Percentiles rank a stretch among this genome's conserved stretches.
phyloP scores from a whole-genome alignment of 92 coral and sea anemone species.

The Phenganax subtilis region DNA sequence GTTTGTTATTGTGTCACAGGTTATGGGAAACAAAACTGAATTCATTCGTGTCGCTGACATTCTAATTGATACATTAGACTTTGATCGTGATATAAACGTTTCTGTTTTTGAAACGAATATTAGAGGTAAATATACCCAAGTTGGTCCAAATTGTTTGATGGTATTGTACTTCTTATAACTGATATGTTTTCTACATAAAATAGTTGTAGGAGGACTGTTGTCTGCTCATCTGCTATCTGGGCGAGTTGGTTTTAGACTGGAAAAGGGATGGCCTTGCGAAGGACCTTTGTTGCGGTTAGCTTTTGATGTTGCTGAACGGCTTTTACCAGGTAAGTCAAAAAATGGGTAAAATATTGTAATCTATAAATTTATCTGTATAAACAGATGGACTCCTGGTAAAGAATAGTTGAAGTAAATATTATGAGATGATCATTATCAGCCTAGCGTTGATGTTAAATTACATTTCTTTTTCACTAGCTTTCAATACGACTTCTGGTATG shows the following conservation, averaged over 20 bases:
- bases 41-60: constrained; percentile 71
- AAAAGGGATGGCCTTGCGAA: constrained; percentile 89
- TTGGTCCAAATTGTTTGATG: background rate
- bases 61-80: constrained; percentile 64
- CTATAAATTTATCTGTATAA: background rate
- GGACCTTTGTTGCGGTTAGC: constrained; percentile 88
- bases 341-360: background rate
- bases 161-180: background rate
- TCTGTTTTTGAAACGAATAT: constrained; percentile 98
- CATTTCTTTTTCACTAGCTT: constrained; percentile 51
- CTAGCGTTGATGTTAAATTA: too few relatives aligned
- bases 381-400: too few relatives aligned
- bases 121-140: constrained; percentile 53
- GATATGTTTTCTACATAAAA: background rate
- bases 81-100: constrained; percentile 91
- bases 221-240: constrained; percentile 85
- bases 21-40: constrained; percentile 87
- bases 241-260: constrained; percentile 66
- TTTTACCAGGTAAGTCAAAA: constrained; percentile 66
- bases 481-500: constrained; percentile 91
- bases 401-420: background rate
- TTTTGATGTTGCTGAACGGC: constrained; percentile 80
- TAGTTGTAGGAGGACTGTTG: constrained; percentile 88
- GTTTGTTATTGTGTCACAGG: constrained; percentile 37
- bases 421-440: background rate